A percentile compares a stretch with the other conserved stretches of the same genome.
Conservation (phyloP, 2,113 vertebrate genomes). For the Neodontobutis hainanensis region DNA sequence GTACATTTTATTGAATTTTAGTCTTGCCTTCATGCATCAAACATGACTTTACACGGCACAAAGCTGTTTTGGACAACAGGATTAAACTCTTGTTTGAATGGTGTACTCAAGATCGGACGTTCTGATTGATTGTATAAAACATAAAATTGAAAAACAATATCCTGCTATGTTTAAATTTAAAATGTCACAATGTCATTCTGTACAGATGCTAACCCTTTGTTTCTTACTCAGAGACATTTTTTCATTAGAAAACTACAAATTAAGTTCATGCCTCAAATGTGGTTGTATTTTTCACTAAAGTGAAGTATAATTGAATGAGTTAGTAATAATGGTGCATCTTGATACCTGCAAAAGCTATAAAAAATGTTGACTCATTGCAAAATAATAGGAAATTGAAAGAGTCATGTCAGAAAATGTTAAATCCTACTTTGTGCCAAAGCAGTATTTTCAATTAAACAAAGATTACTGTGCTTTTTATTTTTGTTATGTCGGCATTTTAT, state of each 20-base stretch:
- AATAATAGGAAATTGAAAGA: conserved; percentile 31
- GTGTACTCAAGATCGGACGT: neutral
- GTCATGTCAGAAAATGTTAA: no score
- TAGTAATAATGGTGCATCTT: conserved; percentile 69
- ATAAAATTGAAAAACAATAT: conserved; percentile 1
- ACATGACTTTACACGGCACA: no score
- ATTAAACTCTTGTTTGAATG: neutral
- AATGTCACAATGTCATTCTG: neutral
- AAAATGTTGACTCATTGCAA: conserved; percentile 62
- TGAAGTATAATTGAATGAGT: conserved; percentile 62
- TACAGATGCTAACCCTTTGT: conserved; percentile 19
- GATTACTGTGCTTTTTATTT: neutral
- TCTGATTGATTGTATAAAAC: neutral
- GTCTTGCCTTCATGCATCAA: no score
- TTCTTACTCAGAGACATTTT: conserved; percentile 36
- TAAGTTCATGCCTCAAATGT: conserved; percentile 59
- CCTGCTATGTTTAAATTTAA: neutral
- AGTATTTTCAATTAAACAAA: no score
- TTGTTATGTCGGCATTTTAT: neutral
- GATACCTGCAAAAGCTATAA: conserved; percentile 67
- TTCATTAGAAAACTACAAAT: conserved; percentile 66
- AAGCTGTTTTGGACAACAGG: no score
- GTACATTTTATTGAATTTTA: no score
- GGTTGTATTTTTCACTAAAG: conserved; percentile 67
- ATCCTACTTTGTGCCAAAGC: no score